phyloP scores from a whole-genome alignment of 2,113 vertebrate species.

The Calidris pygmaea region DNA sequence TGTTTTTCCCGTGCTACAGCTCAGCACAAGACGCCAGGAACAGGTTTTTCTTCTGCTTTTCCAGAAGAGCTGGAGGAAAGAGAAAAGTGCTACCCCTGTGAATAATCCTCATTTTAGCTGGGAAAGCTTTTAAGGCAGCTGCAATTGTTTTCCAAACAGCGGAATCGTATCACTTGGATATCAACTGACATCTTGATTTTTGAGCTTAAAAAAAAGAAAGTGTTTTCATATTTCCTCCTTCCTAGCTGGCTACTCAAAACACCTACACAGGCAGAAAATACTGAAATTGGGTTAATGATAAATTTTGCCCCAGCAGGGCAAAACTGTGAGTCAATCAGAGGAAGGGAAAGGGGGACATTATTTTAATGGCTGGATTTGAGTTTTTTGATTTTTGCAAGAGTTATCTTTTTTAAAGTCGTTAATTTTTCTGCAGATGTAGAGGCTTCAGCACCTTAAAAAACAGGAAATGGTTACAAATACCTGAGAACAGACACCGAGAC shows the following conservation, averaged over 20 bases:
- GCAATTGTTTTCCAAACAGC: background rate
- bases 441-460: background rate
- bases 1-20: background rate
- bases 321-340: background rate
- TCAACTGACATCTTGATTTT: background rate
- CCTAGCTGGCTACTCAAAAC: background rate
- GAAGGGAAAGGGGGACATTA: background rate
- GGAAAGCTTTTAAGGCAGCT: background rate
- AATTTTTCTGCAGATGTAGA: background rate
- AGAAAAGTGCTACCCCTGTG: background rate
- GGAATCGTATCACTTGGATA: background rate
- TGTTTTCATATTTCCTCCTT: background rate
- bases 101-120: background rate
- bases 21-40: background rate
- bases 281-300: background rate
- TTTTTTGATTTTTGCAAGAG: background rate
- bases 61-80: background rate
- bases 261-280: background rate
- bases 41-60: background rate
- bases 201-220: background rate
- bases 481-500: background rate
- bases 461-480: background rate
- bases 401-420: background rate
- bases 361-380: background rate
- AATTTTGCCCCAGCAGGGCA: background rate